phyloP scores from a whole-genome alignment of 2,888 invertebrate species.

The Drosophila anomelani region DNA sequence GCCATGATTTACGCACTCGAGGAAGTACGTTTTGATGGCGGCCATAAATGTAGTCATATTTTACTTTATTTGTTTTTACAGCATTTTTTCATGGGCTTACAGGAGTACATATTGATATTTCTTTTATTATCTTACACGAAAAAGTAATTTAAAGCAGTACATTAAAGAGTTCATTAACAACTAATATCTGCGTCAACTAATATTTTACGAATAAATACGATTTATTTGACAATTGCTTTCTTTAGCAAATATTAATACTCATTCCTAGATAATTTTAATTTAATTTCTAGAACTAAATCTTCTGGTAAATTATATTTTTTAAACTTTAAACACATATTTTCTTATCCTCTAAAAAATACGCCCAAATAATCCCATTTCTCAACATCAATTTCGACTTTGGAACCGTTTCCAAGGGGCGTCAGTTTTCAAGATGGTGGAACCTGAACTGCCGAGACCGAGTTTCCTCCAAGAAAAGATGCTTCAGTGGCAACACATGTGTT shows the following conservation, averaged over 20 bases:
- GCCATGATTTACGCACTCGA: slow-evolving; percentile 46
- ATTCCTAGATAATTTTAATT: neutral
- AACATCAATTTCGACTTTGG: slow-evolving; percentile 2
- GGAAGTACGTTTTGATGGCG: slow-evolving; percentile 22
- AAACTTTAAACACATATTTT: neutral
- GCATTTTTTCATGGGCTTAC: neutral
- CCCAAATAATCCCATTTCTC: neutral
- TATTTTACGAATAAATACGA: neutral
- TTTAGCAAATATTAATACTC: neutral
- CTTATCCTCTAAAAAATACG: too few species aligned
- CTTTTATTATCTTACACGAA: too few species aligned
- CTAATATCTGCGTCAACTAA: too few species aligned
- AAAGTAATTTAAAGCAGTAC: too few species aligned
- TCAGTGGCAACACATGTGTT: slow-evolving; percentile 74
- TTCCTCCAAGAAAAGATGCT: slow-evolving; percentile 46
- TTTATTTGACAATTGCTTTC: neutral
- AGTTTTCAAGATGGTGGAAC: slow-evolving; percentile 71
- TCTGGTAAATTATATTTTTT: neutral
- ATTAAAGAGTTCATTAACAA: too few species aligned
- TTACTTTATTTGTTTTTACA: slow-evolving; percentile 17
- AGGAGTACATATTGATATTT: neutral
- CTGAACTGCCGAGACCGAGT: slow-evolving; percentile 16
- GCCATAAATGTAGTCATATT: slow-evolving; percentile 16
- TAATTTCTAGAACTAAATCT: neutral
- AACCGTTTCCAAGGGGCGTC: slow-evolving; percentile 21